These are phyloP conservation scores for Tympanoctomys barrerae DNA, from an alignment of 2,797 vertebrate genomes.

Conservation along the genomic window DNA sequence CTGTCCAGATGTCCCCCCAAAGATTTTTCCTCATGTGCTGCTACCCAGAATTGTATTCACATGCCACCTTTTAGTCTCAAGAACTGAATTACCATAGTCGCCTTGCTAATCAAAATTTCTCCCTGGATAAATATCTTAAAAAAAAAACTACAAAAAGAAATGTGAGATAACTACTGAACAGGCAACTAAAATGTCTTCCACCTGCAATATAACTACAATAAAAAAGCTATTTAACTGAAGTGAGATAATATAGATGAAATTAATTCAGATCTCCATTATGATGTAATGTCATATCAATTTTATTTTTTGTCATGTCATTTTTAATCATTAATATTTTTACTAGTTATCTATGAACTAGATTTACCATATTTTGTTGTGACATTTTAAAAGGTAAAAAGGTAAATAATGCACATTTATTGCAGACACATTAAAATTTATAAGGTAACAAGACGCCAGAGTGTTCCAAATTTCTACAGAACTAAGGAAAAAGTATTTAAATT, in stretches of 20 bases:
- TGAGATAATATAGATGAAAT: background rate
- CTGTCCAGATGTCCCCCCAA: background rate
- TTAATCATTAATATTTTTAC: background rate
- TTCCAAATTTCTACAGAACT: background rate
- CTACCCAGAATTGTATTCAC: background rate
- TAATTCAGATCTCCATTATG: background rate
- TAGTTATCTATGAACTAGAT: constrained; percentile 8
- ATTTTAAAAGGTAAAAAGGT: background rate
- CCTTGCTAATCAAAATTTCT: background rate
- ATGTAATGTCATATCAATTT: background rate
- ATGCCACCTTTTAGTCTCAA: background rate
- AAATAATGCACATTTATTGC: background rate
- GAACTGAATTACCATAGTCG: background rate
- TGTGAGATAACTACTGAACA: background rate
- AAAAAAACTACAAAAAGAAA: background rate
- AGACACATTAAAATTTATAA: background rate
- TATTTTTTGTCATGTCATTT: background rate
- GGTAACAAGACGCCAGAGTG: background rate
- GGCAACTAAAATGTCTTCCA: background rate
- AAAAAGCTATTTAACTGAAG: background rate
- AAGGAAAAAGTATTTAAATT: background rate
- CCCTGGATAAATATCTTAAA: background rate
- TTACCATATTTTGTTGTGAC: background rate
- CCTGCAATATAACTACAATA: background rate
- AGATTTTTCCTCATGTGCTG: background rate